phyloP scores from a whole-genome alignment of 2,888 invertebrate species.

The Lasius platythorax region DNA sequence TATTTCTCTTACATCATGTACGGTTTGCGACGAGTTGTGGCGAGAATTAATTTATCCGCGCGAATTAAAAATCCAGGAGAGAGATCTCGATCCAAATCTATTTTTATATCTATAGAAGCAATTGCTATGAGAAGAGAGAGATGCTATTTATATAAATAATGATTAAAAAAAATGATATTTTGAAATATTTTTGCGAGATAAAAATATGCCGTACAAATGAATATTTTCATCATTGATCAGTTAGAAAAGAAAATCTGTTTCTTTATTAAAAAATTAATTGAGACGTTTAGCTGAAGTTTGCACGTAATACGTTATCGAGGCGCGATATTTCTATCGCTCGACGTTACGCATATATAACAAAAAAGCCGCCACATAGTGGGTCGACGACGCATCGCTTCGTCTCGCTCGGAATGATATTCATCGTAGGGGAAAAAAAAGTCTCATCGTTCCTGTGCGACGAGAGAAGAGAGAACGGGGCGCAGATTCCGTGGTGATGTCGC shows the following conservation, averaged over 20 bases:
- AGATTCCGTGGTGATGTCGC: slow-evolving; percentile 81
- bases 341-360: not conserved
- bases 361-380: slow-evolving; percentile 20
- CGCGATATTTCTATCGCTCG: not conserved
- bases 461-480: slow-evolving; percentile 60
- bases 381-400: not conserved
- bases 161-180: not conserved
- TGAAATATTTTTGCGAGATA: not conserved
- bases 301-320: not conserved
- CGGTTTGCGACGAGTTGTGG: not conserved
- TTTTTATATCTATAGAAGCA: not conserved
- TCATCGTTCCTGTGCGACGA: slow-evolving; percentile 45
- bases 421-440: slow-evolving; percentile 45
- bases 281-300: not conserved
- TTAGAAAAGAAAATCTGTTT: not conserved
- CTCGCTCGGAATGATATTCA: slow-evolving; percentile 26
- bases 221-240: not conserved
- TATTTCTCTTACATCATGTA: not conserved
- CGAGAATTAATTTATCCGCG: not conserved
- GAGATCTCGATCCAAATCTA: not conserved
- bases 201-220: not conserved
- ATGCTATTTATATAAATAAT: not conserved
- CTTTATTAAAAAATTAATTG: no score
- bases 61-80: not conserved
- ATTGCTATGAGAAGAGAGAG: not conserved